Conservation (phyloP, 2,113 vertebrate species). For the Machaerirhynchus nigripectus region DNA sequence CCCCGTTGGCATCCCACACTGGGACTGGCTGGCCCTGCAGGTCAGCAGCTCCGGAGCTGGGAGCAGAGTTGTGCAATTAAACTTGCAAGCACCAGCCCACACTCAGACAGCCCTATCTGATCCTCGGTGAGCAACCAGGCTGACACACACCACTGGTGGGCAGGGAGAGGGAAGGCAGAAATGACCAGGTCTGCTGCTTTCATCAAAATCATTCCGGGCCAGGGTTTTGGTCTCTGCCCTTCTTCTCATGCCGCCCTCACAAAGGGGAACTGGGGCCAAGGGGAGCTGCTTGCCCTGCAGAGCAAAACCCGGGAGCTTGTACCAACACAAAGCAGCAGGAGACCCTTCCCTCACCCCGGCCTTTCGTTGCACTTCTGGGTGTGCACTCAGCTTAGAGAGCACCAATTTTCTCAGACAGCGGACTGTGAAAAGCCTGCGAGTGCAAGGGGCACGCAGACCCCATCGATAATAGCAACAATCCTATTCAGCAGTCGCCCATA, state of each 20-base stretch:
- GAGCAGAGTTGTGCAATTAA: conserved; percentile 17
- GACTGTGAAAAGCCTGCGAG: background rate
- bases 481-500: background rate
- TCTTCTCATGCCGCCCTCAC: background rate
- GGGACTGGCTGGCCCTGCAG: conserved; percentile 13
- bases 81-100: conserved; percentile 49
- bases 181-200: background rate
- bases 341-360: background rate
- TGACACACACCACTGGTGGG: background rate
- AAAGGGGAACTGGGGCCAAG: background rate
- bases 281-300: background rate
- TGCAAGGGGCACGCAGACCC: background rate
- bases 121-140: background rate
- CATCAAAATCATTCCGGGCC: background rate
- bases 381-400: background rate
- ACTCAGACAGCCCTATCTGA: background rate
- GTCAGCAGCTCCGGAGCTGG: background rate
- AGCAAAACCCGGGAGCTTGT: background rate
- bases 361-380: background rate
- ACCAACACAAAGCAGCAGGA: background rate
- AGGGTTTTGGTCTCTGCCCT: background rate
- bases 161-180: background rate
- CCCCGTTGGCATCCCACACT: background rate
- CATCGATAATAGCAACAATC: background rate
- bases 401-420: background rate